These are phyloP conservation scores for Pontoporia blainvillei DNA, from an alignment of 2,113 vertebrate species.

Conservation along the genomic window DNA sequence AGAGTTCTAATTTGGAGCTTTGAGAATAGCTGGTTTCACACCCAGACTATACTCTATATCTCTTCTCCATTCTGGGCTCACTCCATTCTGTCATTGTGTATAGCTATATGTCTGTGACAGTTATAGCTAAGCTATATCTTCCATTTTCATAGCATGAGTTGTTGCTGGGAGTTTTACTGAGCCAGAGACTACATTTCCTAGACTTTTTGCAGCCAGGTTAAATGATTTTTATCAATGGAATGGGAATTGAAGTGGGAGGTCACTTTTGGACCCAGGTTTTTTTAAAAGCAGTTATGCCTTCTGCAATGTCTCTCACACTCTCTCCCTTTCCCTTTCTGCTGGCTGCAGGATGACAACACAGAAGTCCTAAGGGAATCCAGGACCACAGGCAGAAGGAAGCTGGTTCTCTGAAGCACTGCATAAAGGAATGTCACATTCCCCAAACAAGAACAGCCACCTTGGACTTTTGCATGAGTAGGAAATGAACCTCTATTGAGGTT, in stretches of 20 bases:
- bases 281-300: not conserved
- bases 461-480: not conserved
- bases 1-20: not conserved
- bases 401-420: not conserved
- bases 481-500: not conserved
- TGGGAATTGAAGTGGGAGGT: not conserved
- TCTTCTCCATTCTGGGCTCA: not conserved
- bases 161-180: not conserved
- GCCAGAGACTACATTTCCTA: not conserved
- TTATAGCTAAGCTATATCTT: not conserved
- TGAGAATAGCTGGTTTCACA: not conserved
- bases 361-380: not conserved
- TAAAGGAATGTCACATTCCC: not conserved
- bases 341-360: not conserved
- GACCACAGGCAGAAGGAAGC: not conserved
- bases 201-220: not conserved
- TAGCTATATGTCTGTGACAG: not conserved
- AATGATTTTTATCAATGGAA: not conserved
- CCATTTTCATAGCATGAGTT: not conserved
- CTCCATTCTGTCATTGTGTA: not conserved
- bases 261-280: not conserved
- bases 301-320: not conserved
- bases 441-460: not conserved
- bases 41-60: not conserved
- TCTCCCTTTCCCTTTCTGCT: not conserved